Conservation (phyloP, 2,113 vertebrate genomes). For the Sander vitreus region DNA sequence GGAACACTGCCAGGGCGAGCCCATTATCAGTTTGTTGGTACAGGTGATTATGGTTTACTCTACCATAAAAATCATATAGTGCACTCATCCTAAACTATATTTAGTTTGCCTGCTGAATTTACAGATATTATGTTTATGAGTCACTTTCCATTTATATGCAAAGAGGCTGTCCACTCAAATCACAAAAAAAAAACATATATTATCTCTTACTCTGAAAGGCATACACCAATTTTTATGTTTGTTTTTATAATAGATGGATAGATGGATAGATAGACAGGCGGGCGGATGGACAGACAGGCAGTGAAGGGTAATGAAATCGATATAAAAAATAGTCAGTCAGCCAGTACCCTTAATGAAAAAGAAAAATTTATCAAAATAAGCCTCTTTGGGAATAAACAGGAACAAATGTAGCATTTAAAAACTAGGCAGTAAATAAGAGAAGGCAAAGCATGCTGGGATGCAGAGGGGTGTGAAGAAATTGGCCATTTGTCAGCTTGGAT, state of each 20-base stretch:
- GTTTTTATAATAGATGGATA: neutral
- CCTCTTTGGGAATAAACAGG: conserved; percentile 57
- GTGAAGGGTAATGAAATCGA: conserved; percentile 29
- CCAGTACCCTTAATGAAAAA: conserved; percentile 29
- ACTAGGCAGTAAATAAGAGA: conserved; percentile 72
- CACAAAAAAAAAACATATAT: neutral
- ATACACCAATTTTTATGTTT: neutral
- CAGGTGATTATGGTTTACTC: conserved; percentile 68
- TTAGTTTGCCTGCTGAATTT: conserved; percentile 35
- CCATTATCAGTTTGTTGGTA: conserved; percentile 61
- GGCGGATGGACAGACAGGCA: neutral
- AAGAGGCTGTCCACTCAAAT: neutral
- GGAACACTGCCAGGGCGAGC: conserved; percentile 43
- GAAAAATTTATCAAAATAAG: conserved; percentile 21
- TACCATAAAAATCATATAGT: conserved; percentile 61
- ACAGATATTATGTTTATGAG: conserved; percentile 23
- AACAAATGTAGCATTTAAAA: conserved; percentile 82
- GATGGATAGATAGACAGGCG: neutral
- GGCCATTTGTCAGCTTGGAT: conserved; percentile 80
- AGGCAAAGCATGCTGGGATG: conserved; percentile 54
- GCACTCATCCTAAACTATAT: conserved; percentile 47
- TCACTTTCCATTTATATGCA: conserved; percentile 1
- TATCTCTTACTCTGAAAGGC: neutral
- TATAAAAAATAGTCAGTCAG: conserved; percentile 33
- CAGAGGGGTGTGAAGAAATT: conserved; percentile 69